phyloP scores from a whole-genome alignment of 2,888 invertebrate species.

The Monoplex corrugatus region DNA sequence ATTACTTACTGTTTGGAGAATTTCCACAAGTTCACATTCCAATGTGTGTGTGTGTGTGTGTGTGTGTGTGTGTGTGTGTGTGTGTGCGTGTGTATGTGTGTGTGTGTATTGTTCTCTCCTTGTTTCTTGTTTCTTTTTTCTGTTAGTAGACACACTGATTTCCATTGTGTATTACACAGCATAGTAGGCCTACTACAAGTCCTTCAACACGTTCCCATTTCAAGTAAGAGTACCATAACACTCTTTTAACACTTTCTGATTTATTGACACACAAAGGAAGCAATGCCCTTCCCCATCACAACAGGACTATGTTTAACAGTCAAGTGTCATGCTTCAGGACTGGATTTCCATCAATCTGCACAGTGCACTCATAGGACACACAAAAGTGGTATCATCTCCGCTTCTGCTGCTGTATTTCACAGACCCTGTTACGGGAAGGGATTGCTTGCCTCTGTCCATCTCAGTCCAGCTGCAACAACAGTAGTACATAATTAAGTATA shows the following conservation, averaged over 20 bases:
- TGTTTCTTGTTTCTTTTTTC: too few relatives aligned
- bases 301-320: not conserved
- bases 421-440: not conserved
- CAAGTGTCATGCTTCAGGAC: not conserved
- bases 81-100: not conserved
- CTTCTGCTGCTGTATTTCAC: not conserved
- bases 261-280: not conserved
- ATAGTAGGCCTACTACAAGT: too few relatives aligned
- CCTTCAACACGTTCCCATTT: not conserved
- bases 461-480: constrained; percentile 11
- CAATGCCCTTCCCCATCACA: not conserved
- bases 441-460: not conserved
- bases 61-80: not conserved
- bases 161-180: too few relatives aligned
- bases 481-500: not conserved
- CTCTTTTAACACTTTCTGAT: not conserved
- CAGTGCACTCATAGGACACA: not conserved
- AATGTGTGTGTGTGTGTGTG: not conserved
- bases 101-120: too few relatives aligned
- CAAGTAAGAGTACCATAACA: not conserved
- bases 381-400: not conserved
- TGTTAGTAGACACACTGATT: not conserved
- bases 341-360: not conserved
- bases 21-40: not conserved
- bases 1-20: too few relatives aligned